Evolutionary conservation across 2,888 invertebrate genomes (phyloP), one percentile per base, ranked within the genome.

Genomic region (Nineta flava): DNA sequence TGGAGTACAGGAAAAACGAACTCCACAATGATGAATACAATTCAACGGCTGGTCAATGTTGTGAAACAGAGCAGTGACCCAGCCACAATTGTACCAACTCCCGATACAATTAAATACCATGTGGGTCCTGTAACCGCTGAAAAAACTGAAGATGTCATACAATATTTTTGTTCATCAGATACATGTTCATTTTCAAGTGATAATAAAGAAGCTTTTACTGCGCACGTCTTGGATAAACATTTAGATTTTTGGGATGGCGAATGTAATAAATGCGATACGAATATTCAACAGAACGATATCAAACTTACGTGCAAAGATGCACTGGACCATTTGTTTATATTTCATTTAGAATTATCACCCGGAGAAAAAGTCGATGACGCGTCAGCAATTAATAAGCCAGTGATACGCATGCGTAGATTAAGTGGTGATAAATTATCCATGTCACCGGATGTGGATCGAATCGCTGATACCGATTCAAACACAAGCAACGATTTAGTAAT

Each of bases 241-340:
- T 55, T 58, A 1, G 46, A 51, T n/a, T 60, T 59, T 17, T 78
- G 78, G 77, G 71, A 72, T 52, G 78, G 78, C 1, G 72, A 67
- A 56, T 78, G 77, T 57, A 62, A 57, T 47, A 55, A 69, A 10
- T 77, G 77, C 54, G 67, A 70, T 57, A 31, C 48, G 45, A 35
- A 45, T 32, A 65, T 70, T 2, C 69, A 70, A 16, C 68, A 70
- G 2, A 40, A 41, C 68, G 65, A 16, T 38, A 58, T 66, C n/a
- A 48, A 42, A 9, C 68, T 68, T 61, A 70, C 70, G 13, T 55
- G 56, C 13, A 62, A 68, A 38, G 53, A 50, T 35, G 55, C 50
- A 69, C 68, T 71, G 15, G 61, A 65, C 50, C 73, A 73, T 60
- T 64, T 67, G 50, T 58, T 71, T 15, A 68, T 69, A 50, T 67